Evolutionary conservation across 2,113 vertebrate species (phyloP), one percentile per base, ranked within the genome.

Genomic region (Etheostoma spectabile): DNA sequence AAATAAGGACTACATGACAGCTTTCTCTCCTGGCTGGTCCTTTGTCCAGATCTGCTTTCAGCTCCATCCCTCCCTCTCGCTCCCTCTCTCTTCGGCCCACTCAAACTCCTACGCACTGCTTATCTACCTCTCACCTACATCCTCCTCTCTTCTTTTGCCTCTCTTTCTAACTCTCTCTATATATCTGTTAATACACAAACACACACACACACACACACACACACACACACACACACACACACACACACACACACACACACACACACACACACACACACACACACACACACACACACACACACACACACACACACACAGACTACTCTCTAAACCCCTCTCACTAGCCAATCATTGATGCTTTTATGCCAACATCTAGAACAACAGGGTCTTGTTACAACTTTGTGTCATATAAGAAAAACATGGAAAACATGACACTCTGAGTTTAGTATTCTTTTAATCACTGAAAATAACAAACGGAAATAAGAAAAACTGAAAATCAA

Each of bases 41-140:
- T 84, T 83, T 80, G 75, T 90, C 76, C 89, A 87, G 83, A 84
- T 86, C 85, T 85, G 83, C 79, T 90, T 90, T 85, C 84, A 76
- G 75, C 82, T 90, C 87, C 71, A 68, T 89, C 74, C 38, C 64
- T 80, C 71, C 53, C 63, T 78, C 78, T 74, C 55, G 71, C 85
- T 84, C 73, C 42, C 85, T 88, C 79, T 30, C 88, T 92, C 79
- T 63, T 66, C 86, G 15, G 81, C 93, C 93, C 91, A 94, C 93
- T 91, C 91, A 93, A 64, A 90, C 91, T 90, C 93, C 87, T 82
- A 93, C 93, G 77, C 86, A 74, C 62, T 30, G 48, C 88, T 89
- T 80, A 85, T 91, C 88, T 93, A 89, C 90, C 90, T 92, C 90
- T 91, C 93, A 93, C 89, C 88, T 87, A 89, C 90, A 93, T 85